Conservation (phyloP, 2,113 vertebrate genomes). For the Pteruthius melanotis region DNA sequence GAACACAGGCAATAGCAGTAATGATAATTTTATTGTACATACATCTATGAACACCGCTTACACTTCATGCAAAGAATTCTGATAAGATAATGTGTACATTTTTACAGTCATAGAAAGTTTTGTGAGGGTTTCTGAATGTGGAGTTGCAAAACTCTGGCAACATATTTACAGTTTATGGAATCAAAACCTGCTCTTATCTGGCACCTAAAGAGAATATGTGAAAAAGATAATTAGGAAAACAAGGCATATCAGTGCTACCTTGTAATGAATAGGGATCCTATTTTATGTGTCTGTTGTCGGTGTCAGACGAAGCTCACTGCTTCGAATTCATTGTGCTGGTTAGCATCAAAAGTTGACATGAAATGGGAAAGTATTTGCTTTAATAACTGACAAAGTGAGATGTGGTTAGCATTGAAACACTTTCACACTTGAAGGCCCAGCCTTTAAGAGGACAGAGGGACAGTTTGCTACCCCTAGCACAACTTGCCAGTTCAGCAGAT, state of each 20-base stretch:
- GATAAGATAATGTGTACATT: not conserved
- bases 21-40: not conserved
- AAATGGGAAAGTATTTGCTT: not conserved
- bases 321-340: not conserved
- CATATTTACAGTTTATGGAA: not conserved
- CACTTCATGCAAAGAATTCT: not conserved
- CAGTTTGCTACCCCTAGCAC: not conserved
- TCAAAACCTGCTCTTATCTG: not conserved
- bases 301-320: not conserved
- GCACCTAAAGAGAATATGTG: not conserved
- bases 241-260: not conserved
- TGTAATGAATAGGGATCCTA: not conserved
- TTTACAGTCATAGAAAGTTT: not conserved
- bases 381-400: not conserved
- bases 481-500: not conserved
- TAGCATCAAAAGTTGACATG: not conserved
- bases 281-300: not conserved
- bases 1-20: not conserved
- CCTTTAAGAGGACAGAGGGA: not conserved
- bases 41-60: not conserved
- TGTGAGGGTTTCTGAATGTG: not conserved
- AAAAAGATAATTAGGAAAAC: not conserved
- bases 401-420: not conserved
- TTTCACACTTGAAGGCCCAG: not conserved
- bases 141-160: not conserved